phyloP scores from a whole-genome alignment of 2,797 vertebrate species.

The Uromys caudimaculatus region DNA sequence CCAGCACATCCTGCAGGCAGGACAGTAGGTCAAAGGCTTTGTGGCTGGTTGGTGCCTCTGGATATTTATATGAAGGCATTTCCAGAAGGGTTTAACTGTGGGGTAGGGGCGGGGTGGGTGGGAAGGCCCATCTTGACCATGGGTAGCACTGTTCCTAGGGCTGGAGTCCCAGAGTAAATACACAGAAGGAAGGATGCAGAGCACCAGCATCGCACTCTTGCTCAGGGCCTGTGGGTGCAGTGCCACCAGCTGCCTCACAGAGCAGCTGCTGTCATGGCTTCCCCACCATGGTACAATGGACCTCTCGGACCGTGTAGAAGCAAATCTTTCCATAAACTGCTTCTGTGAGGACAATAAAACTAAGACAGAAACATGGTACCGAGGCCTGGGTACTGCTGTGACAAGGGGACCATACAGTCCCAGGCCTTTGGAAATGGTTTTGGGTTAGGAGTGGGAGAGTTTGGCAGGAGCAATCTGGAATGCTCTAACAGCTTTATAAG shows the following conservation, averaged over 20 bases:
- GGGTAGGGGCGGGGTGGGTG: too few relatives aligned
- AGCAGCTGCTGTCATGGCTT: background rate
- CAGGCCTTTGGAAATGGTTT: background rate
- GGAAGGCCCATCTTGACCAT: background rate
- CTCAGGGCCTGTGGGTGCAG: background rate
- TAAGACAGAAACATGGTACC: background rate
- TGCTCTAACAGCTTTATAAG: background rate
- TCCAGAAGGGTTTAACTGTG: background rate
- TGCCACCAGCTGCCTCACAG: background rate
- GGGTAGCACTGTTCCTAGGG: background rate
- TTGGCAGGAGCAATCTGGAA: background rate
- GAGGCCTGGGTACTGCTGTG: background rate
- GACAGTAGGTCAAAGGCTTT: background rate
- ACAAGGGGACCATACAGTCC: too few relatives aligned
- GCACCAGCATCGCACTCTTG: background rate
- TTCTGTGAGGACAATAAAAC: background rate
- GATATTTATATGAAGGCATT: background rate
- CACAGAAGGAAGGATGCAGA: background rate
- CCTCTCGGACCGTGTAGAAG: background rate
- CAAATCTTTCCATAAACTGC: background rate
- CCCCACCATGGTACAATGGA: background rate
- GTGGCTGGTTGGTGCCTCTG: background rate
- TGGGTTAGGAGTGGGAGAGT: background rate
- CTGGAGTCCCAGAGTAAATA: background rate
- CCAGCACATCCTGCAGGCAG: background rate